Conservation (phyloP, 2,113 vertebrate species). For the Chauna torquata region DNA sequence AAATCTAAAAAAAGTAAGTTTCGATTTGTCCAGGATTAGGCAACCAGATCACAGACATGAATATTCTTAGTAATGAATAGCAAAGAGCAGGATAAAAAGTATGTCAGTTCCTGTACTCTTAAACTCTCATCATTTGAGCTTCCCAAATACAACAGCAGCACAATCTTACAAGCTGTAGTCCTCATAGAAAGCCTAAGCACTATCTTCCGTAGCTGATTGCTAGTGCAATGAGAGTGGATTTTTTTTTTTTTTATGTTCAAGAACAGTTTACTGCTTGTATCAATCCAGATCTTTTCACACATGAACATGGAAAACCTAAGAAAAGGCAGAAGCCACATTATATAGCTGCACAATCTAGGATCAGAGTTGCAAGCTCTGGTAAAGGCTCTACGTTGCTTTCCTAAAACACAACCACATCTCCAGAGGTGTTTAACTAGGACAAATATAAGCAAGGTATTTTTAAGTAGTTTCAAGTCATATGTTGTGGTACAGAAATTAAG, state of each 20-base stretch:
- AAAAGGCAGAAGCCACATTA: not conserved
- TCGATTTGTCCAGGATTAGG: not conserved
- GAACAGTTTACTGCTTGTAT: not conserved
- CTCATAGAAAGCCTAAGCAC: not conserved
- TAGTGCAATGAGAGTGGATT: not conserved
- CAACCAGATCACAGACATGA: not conserved
- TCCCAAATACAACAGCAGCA: not conserved
- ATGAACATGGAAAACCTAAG: rapidly evolving
- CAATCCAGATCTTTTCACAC: not conserved
- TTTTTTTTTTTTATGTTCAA: not conserved
- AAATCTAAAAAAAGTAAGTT: not conserved
- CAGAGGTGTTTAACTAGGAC: not conserved
- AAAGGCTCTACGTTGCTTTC: not conserved
- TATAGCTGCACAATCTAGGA: not conserved
- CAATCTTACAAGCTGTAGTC: not conserved
- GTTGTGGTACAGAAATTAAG: not conserved
- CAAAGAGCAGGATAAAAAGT: not conserved
- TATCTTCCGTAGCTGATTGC: not conserved
- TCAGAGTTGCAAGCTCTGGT: not conserved
- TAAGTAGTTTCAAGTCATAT: not conserved
- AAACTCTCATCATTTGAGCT: not conserved
- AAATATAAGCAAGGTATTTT: not conserved
- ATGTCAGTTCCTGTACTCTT: not conserved
- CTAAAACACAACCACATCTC: not conserved
- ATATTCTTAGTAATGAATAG: not conserved